Percentiles rank a stretch among this genome's conserved stretches.
These are phyloP conservation scores for Anticlea derivata DNA, from an alignment of 2,888 invertebrate genomes.

Conservation along the genomic window DNA sequence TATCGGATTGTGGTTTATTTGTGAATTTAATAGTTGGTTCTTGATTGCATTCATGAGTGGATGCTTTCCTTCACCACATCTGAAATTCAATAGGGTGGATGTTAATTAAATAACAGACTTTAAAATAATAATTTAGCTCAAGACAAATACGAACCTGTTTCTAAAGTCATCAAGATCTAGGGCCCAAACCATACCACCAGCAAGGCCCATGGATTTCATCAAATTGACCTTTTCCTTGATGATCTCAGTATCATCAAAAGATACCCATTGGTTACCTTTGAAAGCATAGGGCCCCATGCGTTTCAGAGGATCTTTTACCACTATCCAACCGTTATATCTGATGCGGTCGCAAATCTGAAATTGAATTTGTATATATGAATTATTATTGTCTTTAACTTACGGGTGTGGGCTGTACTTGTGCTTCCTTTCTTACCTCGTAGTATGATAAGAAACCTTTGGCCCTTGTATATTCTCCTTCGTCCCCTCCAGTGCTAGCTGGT, in stretches of 20 bases:
- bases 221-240: slow-evolving; percentile 91
- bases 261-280: slow-evolving; percentile 95
- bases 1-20: slow-evolving; percentile 35
- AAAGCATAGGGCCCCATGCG: slow-evolving; percentile 95
- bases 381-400: too few species aligned
- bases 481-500: slow-evolving; percentile 90
- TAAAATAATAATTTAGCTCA: neutral
- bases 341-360: slow-evolving; percentile 91
- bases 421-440: slow-evolving; percentile 90
- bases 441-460: slow-evolving; percentile 94
- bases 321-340: slow-evolving; percentile 89
- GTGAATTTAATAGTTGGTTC: slow-evolving; percentile 85
- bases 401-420: too few species aligned
- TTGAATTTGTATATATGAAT: neutral
- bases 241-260: slow-evolving; percentile 92
- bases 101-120: neutral
- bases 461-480: slow-evolving; percentile 92
- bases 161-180: slow-evolving; percentile 94
- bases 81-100: slow-evolving; percentile 43
- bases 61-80: slow-evolving; percentile 91
- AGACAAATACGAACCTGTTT: slow-evolving; percentile 71
- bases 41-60: slow-evolving; percentile 92
- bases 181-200: slow-evolving; percentile 96
- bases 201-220: slow-evolving; percentile 89
- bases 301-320: slow-evolving; percentile 89